phyloP scores from a whole-genome alignment of 2,113 vertebrate genomes.

The Riparia riparia region DNA sequence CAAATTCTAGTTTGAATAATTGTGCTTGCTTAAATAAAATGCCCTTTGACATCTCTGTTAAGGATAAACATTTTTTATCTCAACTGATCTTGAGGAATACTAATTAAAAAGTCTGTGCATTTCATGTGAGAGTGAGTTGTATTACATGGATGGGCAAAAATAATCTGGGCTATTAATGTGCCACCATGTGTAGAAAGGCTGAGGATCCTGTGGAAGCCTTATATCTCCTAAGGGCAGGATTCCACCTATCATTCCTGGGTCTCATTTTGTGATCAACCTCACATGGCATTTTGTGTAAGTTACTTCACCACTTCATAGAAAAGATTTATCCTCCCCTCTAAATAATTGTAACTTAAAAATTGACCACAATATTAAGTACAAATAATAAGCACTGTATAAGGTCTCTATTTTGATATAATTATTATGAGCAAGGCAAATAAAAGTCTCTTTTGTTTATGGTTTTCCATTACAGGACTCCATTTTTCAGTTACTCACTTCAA shows the following conservation, averaged over 20 bases:
- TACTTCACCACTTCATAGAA: not conserved
- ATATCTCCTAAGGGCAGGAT: not conserved
- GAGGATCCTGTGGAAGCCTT: not conserved
- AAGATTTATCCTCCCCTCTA: not conserved
- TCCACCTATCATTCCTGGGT: not conserved
- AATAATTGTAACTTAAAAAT: not conserved
- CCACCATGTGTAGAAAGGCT: not conserved
- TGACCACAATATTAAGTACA: not conserved
- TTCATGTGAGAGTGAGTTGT: not conserved
- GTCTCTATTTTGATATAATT: not conserved
- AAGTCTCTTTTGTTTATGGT: not conserved
- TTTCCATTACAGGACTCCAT: not conserved
- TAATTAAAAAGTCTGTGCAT: not conserved
- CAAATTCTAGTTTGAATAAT: not conserved
- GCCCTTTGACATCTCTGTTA: not conserved
- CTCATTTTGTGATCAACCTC: not conserved
- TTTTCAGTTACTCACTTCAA: not conserved
- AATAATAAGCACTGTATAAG: not conserved
- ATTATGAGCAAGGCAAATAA: not conserved
- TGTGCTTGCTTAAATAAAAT: not conserved
- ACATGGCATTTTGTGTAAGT: not conserved
- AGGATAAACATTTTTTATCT: not conserved
- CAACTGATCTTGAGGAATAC: not conserved
- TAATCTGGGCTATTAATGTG: not conserved
- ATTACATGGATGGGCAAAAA: not conserved